Percentiles rank a stretch among this genome's conserved stretches.
Evolutionary conservation across 2,113 vertebrate species (phyloP).

Genomic region (Prunella fulvescens): DNA sequence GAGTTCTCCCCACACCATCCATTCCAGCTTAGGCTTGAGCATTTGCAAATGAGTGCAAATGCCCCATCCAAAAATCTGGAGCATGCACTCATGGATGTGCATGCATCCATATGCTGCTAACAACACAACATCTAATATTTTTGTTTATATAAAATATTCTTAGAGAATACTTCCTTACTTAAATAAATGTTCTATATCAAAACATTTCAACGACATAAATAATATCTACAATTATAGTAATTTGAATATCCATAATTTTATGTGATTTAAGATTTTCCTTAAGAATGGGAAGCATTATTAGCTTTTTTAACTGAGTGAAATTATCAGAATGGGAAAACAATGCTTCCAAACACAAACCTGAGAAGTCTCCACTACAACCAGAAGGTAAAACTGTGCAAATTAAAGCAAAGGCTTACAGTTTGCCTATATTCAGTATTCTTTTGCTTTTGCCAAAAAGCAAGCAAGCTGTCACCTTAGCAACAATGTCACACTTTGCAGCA

Average conservation of each 20-base stretch:
- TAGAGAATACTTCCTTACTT: background rate
- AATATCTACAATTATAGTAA: background rate
- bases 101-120: background rate
- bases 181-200: background rate
- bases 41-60: background rate
- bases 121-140: background rate
- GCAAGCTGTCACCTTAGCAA: conserved; percentile 61
- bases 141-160: background rate
- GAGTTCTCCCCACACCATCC: background rate
- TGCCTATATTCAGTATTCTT: conserved; percentile 32
- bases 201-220: background rate
- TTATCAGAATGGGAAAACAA: background rate
- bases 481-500: conserved; percentile 42
- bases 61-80: background rate
- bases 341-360: background rate
- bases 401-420: background rate
- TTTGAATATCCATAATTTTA: background rate
- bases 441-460: conserved; percentile 43
- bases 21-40: background rate
- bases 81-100: accelerated
- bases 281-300: background rate
- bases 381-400: background rate
- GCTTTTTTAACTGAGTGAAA: background rate
- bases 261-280: background rate
- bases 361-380: background rate